Base-by-base conservation (phyloP, 2,113 vertebrate species). In the Clarias gariepinus region DNA sequence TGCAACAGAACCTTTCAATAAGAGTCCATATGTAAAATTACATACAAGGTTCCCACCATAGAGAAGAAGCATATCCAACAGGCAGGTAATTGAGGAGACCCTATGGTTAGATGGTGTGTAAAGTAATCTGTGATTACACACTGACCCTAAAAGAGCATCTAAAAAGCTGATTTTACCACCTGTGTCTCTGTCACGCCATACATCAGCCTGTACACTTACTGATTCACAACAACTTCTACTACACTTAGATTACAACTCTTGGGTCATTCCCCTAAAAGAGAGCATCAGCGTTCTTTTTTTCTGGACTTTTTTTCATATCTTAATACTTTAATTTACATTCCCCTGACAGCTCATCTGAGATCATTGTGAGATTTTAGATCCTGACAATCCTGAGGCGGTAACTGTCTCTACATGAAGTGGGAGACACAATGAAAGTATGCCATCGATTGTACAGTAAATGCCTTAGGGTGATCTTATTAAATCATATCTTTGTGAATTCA, bases 401-500 rank as follows among this genome's bases (percentile, higher is more conserved):
- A 81, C 57, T 81, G 78, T 81, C 57, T 81, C 30, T 81, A 81
- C 30, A 81, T 8, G 57, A 81, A 61, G 61, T 61, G 12, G 57
- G 21, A 61, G 57, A 81, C 57, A 81, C 78, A 81, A 81, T 61
- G 78, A 61, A 81, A 61, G 30, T 80, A 80, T 80, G 78, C 57
- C 55, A 79, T 61, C 47, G 47, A 47, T 47, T 47, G 36, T 61
- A 81, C 41, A 36, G 78, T 81, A 81, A 81, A 81, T 81, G 25
- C 78, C 57, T 81, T 30, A 61, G 78, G 78, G 57, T 61, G 78
- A 81, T 23, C 30, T 61, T 81, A 81, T 41, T 81, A 61, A 81
- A 81, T 58, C 57, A 61, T 61, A 81, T 81, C 57, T 81, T 81
- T 81, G 30, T 81, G 57, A 81, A 81, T 61, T 41, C 57, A 81